Base-by-base conservation (phyloP, 2,113 vertebrate genomes). In the Cacatua alba region DNA sequence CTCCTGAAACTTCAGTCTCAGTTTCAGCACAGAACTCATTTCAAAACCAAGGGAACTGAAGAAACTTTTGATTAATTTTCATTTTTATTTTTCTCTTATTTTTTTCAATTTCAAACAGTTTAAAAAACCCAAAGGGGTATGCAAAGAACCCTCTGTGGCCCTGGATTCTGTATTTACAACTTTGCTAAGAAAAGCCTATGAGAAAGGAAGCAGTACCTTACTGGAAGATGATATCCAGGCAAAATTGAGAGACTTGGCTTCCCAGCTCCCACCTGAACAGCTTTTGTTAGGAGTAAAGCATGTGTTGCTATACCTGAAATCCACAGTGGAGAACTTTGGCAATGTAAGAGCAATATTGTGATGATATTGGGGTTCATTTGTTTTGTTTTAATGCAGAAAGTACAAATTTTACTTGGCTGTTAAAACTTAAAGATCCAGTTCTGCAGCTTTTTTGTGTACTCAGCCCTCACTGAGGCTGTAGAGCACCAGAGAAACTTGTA, bases 241-340 rank as follows among this genome's bases (percentile, higher is more conserved):
- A 6, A 97, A 92, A 52, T 20, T 98, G 75, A 98, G 95, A 89
- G 96, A 95, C 2, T 67, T 97, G 82, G 25, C 98, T 59, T 78
- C 82, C 11, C 55, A 39, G 29, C 92, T 99, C n/a, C 84, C 84
- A 1, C 24, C 97, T 75, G 96, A 84, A 4, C 98, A 97, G 43
- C 94, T 98, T 44, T 96, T 97, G 11, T 69, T 98, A 26, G 97
- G 97, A 3, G 94, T 98, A 76, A 98, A 97, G 48, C 99, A 99
- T 8, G 94, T 98, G 35, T 97, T 99, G 81, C 98, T 99, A 0
- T 99, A 99, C 97, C 91, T 99, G 74, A 98, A 97, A 96, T 98
- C 98, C 53, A 97, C 98, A 1, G 98, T 99, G 95, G 99, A 99
- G 52, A 98, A 86, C 95, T 98, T 99, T 51, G 76, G 96, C 96